Evolutionary conservation across 2,888 invertebrate genomes (phyloP).

Genomic region (Drosophila anomelani): DNA sequence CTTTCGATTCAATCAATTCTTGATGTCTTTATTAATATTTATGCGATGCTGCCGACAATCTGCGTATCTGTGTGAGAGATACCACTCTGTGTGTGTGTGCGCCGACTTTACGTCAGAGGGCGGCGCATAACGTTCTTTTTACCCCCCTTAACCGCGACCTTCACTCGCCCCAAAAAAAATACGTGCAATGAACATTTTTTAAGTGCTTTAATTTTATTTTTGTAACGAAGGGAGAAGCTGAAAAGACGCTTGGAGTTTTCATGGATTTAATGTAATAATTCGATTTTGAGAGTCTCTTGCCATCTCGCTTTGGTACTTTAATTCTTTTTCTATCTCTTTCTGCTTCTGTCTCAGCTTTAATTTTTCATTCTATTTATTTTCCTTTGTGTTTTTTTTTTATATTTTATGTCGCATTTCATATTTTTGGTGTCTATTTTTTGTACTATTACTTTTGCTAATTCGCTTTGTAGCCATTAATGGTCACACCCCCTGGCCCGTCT

Average conservation of each 20-base stretch:
- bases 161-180: conserved; percentile 16
- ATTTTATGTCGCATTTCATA: neutral
- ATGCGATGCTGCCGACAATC: conserved; percentile 53
- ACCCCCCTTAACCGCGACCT: conserved; percentile 13
- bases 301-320: conserved; percentile 12
- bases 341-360: neutral
- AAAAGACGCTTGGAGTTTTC: conserved; percentile 1
- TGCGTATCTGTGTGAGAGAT: conserved; percentile 23
- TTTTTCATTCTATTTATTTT: conserved; percentile 7
- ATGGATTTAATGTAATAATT: conserved; percentile 53
- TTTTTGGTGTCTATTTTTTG: conserved; percentile 1
- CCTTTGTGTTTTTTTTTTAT: neutral
- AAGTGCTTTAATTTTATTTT: conserved; percentile 76
- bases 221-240: neutral
- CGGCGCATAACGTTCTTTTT: conserved; percentile 30
- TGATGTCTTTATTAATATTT: conserved; percentile 70
- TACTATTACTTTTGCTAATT: conserved; percentile 54
- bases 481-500: conserved; percentile 12
- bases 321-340: neutral
- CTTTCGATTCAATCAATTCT: conserved; percentile 68
- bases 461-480: conserved; percentile 65
- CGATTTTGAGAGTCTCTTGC: conserved; percentile 51
- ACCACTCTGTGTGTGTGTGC: neutral
- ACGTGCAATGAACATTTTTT: conserved; percentile 68
- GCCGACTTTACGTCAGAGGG: conserved; percentile 42